Base-by-base conservation (phyloP, 53 echinoderm and acorn worm species). In the Pentamera pediparva region DNA sequence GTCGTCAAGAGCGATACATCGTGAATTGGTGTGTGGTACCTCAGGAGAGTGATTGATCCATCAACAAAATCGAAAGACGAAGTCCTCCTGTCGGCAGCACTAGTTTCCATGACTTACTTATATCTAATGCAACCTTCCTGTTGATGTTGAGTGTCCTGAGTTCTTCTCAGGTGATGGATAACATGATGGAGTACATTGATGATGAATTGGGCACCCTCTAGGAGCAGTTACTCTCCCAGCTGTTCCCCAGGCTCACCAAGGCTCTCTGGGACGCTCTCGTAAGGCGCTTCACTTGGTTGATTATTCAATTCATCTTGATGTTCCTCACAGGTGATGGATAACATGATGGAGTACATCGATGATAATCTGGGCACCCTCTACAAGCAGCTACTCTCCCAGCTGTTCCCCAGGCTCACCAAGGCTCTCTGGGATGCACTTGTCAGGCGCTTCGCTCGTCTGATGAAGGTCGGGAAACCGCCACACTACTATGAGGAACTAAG, bases 341-440 rank as follows among this genome's bases (percentile, higher is more conserved):
- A 71, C 4, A 82, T 95, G 50, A 65, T 95, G 77, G 80, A 62
- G 13, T 95, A 95, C 78, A 82, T 95, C 36, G 96, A 95, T 40
- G 61, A 85, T 28, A 91, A 95, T 61, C 82, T 95, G n/a, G 87
- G 90, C 35, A 91, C 87, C 11, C 80, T 95, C 17, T 95, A 95
- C 78, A 95, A 95, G 74, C 90, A 91, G 67, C 85, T 95, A 29
- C 55, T 91, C 37, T 75, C 87, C 5, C 96, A 90, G 77, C 91
- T 95, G 65, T 95, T 85, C 53, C 96, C 96, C 20, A 79, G 91
- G 0, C 81, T 95, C 39, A 83, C 87, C 13, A 78, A 88, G 70
- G 88, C 85, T 24, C 61, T 95, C 48, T 95, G 96, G 96, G 70
- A 88, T 17, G 83, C 85, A 5, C 85, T 95, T 32, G 62, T 94